Conservation (phyloP, 2,888 invertebrate species). For the Ariolimax columbianus region DNA sequence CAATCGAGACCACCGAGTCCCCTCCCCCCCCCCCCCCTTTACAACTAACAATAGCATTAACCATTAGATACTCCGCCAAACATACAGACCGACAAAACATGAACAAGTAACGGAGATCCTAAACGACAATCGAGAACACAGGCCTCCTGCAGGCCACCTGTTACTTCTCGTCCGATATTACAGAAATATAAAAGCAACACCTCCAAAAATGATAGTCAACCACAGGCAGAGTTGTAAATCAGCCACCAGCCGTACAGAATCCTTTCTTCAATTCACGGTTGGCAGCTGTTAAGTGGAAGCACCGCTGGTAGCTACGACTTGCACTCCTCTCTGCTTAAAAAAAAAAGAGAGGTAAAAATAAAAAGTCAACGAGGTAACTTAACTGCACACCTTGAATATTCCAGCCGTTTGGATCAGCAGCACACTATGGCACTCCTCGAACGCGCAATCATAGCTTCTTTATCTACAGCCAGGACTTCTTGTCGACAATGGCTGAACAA, state of each 20-base stretch:
- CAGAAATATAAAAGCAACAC: neutral
- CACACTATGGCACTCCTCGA: slow-evolving; percentile 5
- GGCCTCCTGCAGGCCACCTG: neutral
- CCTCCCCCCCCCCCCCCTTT: too few relatives aligned
- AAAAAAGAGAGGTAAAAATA: too few relatives aligned
- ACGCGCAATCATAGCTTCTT: neutral
- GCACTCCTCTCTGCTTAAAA: too few relatives aligned
- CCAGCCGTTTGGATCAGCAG: neutral
- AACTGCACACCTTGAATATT: neutral
- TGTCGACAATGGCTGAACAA: neutral
- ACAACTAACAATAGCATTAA: too few relatives aligned
- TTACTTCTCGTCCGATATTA: neutral
- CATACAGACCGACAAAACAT: too few relatives aligned
- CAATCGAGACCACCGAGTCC: too few relatives aligned
- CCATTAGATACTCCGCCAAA: too few relatives aligned
- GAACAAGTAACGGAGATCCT: too few relatives aligned
- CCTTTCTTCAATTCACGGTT: neutral
- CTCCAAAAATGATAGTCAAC: too few relatives aligned
- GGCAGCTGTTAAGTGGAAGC: neutral
- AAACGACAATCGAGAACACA: neutral
- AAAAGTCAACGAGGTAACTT: neutral
- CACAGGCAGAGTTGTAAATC: neutral
- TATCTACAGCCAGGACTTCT: neutral
- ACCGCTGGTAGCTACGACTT: too few relatives aligned
- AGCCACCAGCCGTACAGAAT: neutral